Evolutionary conservation across 1,140 invertebrate genomes (phyloP).

Genomic region (Acromyrmex charruanus): DNA sequence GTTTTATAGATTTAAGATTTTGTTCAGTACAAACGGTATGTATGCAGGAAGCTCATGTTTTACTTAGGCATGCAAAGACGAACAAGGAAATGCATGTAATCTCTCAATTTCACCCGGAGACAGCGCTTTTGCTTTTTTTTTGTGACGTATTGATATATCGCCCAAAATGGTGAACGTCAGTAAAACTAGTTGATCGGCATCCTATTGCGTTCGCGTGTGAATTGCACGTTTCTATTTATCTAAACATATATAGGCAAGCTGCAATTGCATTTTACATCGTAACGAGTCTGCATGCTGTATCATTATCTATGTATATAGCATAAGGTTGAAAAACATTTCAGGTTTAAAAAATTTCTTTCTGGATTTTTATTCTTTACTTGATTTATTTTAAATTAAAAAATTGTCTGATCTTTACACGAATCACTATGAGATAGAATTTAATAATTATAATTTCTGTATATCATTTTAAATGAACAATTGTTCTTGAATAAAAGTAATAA

Average conservation of each 20-base stretch:
- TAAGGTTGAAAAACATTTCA: not conserved
- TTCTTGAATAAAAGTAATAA: not conserved
- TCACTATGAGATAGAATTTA: not conserved
- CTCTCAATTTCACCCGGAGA: constrained; percentile 70
- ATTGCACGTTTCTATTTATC: constrained; percentile 63
- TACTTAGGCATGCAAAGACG: constrained; percentile 50
- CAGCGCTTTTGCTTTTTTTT: constrained; percentile 51
- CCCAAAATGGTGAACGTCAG: constrained; percentile 67
- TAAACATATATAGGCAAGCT: not conserved
- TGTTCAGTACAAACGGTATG: constrained; percentile 16
- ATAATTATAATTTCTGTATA: not conserved
- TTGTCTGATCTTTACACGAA: too few relatives aligned
- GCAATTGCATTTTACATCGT: constrained; percentile 15
- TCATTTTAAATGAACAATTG: not conserved
- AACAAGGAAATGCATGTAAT: constrained; percentile 74
- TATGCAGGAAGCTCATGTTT: constrained; percentile 57
- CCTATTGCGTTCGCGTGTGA: constrained; percentile 43
- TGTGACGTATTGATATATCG: not conserved
- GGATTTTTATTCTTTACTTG: not conserved
- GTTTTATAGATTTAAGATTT: constrained; percentile 25
- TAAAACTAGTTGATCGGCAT: constrained; percentile 69
- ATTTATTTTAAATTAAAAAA: not conserved
- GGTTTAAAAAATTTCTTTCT: not conserved
- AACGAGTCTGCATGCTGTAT: not conserved
- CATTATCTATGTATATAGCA: not conserved